phyloP scores from a whole-genome alignment of 2,888 invertebrate species.

The Seira sanloemensis region DNA sequence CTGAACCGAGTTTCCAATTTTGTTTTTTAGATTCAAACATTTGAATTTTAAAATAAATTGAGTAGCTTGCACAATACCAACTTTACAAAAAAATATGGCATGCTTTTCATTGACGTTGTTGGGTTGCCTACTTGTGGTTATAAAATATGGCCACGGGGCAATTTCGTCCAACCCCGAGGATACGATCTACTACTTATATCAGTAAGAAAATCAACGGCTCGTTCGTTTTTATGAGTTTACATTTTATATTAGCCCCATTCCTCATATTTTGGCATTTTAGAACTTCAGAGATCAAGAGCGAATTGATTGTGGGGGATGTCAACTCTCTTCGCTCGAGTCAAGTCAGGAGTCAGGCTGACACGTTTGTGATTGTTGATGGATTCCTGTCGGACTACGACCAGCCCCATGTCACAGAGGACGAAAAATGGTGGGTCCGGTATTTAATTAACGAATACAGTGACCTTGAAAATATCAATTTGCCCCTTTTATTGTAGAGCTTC shows the following conservation, averaged over 20 bases:
- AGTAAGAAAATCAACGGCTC: too few relatives aligned
- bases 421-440: slow-evolving; percentile 52
- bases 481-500: not conserved
- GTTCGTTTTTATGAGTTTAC: too few relatives aligned
- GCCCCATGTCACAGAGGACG: slow-evolving; percentile 31
- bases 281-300: slow-evolving; percentile 13
- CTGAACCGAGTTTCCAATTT: slow-evolving; percentile 1
- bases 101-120: not conserved
- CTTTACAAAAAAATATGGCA: slow-evolving; percentile 20
- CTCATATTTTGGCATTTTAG: too few relatives aligned
- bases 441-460: too few relatives aligned
- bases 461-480: not conserved
- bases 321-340: not conserved
- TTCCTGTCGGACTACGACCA: slow-evolving; percentile 44
- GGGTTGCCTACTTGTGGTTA: slow-evolving; percentile 18
- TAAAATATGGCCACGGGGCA: not conserved
- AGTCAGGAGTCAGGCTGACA: slow-evolving; percentile 5
- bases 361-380: slow-evolving; percentile 51
- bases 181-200: slow-evolving; percentile 30
- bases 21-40: not conserved
- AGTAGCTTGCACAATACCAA: slow-evolving; percentile 25
- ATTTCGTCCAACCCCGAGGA: slow-evolving; percentile 38
- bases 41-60: slow-evolving; percentile 5
- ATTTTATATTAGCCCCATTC: too few relatives aligned
- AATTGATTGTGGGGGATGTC: slow-evolving; percentile 33